Evolutionary conservation across 2,113 vertebrate species (phyloP).

Genomic region (Anas platyrhynchos): DNA sequence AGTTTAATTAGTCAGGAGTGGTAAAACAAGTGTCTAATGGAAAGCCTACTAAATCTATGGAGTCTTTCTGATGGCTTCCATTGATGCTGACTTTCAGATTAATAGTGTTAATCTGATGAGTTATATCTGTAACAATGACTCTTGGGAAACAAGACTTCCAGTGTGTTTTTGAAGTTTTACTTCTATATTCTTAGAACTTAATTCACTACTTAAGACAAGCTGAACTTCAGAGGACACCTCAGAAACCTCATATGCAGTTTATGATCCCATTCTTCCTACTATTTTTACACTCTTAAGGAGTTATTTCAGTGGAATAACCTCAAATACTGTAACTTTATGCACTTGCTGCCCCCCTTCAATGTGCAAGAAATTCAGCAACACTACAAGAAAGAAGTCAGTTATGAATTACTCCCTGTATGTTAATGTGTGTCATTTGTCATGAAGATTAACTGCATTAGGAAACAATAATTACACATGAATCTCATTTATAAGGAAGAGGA

Average conservation of each 20-base stretch:
- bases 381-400: slow-evolving; percentile 37
- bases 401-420: slow-evolving; percentile 38
- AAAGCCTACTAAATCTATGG: neutral
- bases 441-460: slow-evolving; percentile 58
- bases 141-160: neutral
- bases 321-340: slow-evolving; percentile 69
- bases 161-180: neutral
- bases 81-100: neutral
- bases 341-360: slow-evolving; percentile 10
- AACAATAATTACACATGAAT: neutral
- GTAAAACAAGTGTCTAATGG: neutral
- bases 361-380: slow-evolving; percentile 8
- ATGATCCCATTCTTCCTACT: slow-evolving; percentile 63
- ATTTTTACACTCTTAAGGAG: slow-evolving; percentile 68
- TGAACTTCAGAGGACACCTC: slow-evolving; percentile 64
- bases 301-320: slow-evolving; percentile 66
- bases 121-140: neutral
- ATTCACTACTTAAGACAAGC: slow-evolving; percentile 71
- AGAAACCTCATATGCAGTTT: slow-evolving; percentile 62
- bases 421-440: slow-evolving; percentile 65
- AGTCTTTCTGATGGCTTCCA: neutral
- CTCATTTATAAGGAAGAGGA: slow-evolving; percentile 15
- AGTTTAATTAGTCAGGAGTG: slow-evolving; percentile 62
- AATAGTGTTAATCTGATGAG: neutral
- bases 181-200: slow-evolving; percentile 9